Base-by-base conservation (phyloP, 2,888 invertebrate species). In the Drosophila fungiperda region DNA sequence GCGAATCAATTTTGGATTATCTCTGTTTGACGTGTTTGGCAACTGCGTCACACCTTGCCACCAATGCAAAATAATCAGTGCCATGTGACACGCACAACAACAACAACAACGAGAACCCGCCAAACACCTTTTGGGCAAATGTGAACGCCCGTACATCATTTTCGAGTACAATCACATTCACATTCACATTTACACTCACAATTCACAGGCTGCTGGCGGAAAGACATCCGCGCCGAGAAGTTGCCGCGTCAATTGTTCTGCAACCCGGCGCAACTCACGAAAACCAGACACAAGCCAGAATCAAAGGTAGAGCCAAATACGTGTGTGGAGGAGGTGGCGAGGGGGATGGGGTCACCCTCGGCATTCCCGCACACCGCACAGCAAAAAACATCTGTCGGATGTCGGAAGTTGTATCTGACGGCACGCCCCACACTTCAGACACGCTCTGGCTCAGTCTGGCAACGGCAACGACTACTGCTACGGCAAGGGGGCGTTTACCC, bases 351-450 rank as follows among this genome's bases (percentile, higher is more conserved):
- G 26, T 68, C 33, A 40, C 50, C 61, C 68, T 68, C 65, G 12
- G 66, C 76, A 81, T 76, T 78, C 73, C 79, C 67, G 70, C 68
- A 68, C 68, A 57, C 79, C 67, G 73, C 68, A 68, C 67, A 52
- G 32, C 12, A 48, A 60, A 60, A 71, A 87, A 88, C 87, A 88
- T 88, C 87, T 88, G 87, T 90, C 90, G 90, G 84, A 80, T 90
- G 89, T 78, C 90, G 89, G 87, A 90, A 90, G 87, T 89, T 84
- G 89, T 89, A 83, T 86, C 90, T 89, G 87, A 90, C 89, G 87
- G 87, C 84, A 90, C 90, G 90, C 90, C 87, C 82, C 84, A 69
- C 76, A 81, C 84, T 75, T 69, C 58, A 54, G 76, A 48, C 73
- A 78, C 78, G 59, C 76, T 29, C 29, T 29, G 67, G 68, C 65